Conservation (phyloP, 2,888 invertebrate genomes). For the Andrena flavipes region DNA sequence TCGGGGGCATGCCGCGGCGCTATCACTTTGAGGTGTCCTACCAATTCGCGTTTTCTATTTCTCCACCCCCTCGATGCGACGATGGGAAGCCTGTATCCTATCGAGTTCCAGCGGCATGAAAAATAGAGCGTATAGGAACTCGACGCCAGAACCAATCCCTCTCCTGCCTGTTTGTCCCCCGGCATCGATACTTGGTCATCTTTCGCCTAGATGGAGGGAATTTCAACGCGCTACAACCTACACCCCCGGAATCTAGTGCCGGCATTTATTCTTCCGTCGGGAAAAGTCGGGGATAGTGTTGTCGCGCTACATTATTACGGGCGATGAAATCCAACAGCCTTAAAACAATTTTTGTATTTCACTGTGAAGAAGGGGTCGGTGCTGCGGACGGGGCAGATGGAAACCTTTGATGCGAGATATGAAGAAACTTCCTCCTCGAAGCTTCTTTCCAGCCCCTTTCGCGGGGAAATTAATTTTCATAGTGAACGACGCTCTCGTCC, state of each 20-base stretch:
- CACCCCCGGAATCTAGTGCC: background rate
- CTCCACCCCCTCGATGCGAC: background rate
- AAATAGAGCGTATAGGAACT: slow-evolving; percentile 38
- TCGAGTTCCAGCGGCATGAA: slow-evolving; percentile 37
- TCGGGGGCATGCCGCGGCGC: background rate
- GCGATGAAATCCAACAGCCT: too few species aligned
- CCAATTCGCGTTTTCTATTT: slow-evolving; percentile 43
- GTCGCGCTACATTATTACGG: background rate
- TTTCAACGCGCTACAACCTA: slow-evolving; percentile 2
- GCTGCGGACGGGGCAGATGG: background rate
- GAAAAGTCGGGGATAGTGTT: background rate
- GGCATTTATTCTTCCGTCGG: background rate
- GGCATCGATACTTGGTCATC: slow-evolving; percentile 43
- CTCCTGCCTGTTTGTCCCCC: slow-evolving; percentile 22
- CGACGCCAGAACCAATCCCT: slow-evolving; percentile 1
- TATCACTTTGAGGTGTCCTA: slow-evolving; percentile 30
- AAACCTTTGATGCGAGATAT: slow-evolving; percentile 3
- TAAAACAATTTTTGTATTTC: slow-evolving; percentile 1
- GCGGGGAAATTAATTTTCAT: slow-evolving; percentile 34
- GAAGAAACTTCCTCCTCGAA: background rate
- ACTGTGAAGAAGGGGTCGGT: background rate
- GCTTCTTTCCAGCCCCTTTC: background rate
- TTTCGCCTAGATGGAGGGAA: background rate
- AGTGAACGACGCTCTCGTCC: slow-evolving; percentile 7
- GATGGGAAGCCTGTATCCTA: slow-evolving; percentile 8